Percentiles rank a stretch among this genome's conserved stretches.
phyloP scores from a whole-genome alignment of 2,888 invertebrate species.

The Palloptera scutellata region DNA sequence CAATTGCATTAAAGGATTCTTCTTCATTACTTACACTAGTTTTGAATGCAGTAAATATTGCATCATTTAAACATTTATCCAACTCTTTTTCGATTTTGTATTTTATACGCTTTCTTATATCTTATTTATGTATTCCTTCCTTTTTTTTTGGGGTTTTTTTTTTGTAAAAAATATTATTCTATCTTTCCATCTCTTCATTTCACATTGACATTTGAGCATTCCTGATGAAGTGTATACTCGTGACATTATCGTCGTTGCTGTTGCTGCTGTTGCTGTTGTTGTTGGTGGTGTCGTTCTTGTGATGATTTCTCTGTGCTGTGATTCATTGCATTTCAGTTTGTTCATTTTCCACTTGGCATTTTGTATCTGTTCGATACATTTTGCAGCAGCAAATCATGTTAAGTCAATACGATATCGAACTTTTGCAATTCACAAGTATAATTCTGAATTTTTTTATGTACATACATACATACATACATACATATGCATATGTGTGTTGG shows the following conservation, averaged over 20 bases:
- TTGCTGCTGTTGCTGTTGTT: background rate
- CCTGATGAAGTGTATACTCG: too few species aligned
- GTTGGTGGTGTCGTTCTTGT: background rate
- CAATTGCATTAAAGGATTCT: too few species aligned
- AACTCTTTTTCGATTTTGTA: too few species aligned
- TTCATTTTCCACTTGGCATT: background rate
- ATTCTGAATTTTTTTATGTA: constrained; percentile 14
- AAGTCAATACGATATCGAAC: constrained; percentile 32
- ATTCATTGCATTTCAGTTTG: background rate
- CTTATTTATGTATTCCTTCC: too few species aligned
- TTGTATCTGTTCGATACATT: background rate
- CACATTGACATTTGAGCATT: too few species aligned
- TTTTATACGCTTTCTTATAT: too few species aligned
- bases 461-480: background rate
- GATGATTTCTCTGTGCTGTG: background rate
- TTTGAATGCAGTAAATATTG: too few species aligned
- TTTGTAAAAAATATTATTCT: too few species aligned
- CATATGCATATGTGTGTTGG: background rate
- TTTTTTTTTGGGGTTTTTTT: too few species aligned
- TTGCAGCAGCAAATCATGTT: constrained; percentile 26
- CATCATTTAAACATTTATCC: too few species aligned
- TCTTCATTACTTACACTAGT: too few species aligned
- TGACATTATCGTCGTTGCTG: background rate
- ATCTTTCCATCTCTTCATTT: too few species aligned
- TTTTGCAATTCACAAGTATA: constrained; percentile 20